These are phyloP conservation scores for Sebastes schlegelii DNA, from an alignment of 2,113 vertebrate species.

Conservation along the genomic window DNA sequence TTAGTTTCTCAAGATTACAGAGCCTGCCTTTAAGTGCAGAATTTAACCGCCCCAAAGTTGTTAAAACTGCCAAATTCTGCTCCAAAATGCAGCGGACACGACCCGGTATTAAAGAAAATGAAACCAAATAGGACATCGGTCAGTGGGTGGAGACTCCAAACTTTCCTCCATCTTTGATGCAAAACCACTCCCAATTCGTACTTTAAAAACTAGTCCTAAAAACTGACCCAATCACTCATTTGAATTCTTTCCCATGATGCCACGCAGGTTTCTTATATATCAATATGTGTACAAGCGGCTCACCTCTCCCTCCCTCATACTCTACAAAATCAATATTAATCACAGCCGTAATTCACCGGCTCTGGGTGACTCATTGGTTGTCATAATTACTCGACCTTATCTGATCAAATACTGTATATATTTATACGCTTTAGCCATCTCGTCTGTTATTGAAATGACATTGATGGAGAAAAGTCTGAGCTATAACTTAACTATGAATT, in stretches of 20 bases:
- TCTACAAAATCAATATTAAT: constrained; percentile 63
- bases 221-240: constrained; percentile 3
- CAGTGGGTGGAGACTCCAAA: not conserved
- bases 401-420: constrained; percentile 41
- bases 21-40: not conserved
- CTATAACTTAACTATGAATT: constrained; percentile 11
- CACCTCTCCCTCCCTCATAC: constrained; percentile 10
- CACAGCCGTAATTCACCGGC: constrained; percentile 44
- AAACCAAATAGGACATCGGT: not conserved
- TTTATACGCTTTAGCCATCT: constrained; percentile 15
- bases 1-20: too few relatives aligned
- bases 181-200: not conserved
- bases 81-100: not conserved
- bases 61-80: not conserved
- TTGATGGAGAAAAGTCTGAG: constrained; percentile 34
- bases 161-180: not conserved
- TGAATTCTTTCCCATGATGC: constrained; percentile 39
- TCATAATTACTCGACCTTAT: constrained; percentile 55
- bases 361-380: constrained; percentile 50
- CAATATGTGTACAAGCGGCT: constrained; percentile 14
- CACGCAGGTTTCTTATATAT: constrained; percentile 25
- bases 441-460: constrained; percentile 68
- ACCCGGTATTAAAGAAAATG: not conserved
- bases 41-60: not conserved
- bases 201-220: constrained; percentile 8